Conservation (phyloP, 2,113 vertebrate species). For the Euleptes europaea region DNA sequence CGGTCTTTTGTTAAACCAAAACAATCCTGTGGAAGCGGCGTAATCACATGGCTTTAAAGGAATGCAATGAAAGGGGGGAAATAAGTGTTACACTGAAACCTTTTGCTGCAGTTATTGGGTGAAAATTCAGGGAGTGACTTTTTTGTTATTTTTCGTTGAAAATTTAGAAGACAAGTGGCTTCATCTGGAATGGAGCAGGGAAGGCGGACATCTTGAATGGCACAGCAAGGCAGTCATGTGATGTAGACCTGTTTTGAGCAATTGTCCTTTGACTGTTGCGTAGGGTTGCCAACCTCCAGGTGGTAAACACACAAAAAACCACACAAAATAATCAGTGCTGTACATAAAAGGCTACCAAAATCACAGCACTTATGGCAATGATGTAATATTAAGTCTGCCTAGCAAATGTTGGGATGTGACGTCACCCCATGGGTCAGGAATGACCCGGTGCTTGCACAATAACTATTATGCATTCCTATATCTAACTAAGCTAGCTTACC, state of each 20-base stretch:
- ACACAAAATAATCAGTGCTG: no score
- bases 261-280: neutral
- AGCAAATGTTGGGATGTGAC: no score
- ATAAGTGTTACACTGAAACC: neutral
- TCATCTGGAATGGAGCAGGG: neutral
- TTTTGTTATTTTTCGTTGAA: neutral
- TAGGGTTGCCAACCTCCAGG: no score
- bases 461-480: no score
- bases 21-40: neutral
- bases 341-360: no score
- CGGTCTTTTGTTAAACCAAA: constrained; percentile 37
- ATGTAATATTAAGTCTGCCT: no score
- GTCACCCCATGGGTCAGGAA: no score
- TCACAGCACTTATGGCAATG: no score
- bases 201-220: neutral
- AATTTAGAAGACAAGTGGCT: neutral
- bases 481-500: no score
- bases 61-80: neutral
- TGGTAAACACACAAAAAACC: no score
- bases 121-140: neutral
- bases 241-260: neutral
- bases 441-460: no score
- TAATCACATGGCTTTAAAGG: neutral
- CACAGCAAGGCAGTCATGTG: neutral
- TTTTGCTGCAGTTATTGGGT: neutral